Percentiles rank a stretch among this genome's conserved stretches.
phyloP scores from a whole-genome alignment of 2,888 invertebrate genomes.

The Odontothrips loti region DNA sequence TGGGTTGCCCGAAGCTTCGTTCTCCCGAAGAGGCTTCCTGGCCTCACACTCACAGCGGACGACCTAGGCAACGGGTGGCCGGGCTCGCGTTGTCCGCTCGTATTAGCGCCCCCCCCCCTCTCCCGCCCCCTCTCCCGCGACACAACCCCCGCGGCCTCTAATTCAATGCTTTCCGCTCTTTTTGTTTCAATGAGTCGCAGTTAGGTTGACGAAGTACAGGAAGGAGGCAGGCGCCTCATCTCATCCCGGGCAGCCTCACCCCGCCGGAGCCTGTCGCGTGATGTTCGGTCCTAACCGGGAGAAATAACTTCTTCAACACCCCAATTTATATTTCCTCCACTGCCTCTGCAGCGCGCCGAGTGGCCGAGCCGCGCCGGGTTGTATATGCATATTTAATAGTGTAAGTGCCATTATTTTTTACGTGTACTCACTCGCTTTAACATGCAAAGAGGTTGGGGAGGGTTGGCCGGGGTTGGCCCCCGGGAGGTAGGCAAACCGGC shows the following conservation, averaged over 20 bases:
- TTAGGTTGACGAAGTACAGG: not conserved
- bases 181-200: not conserved
- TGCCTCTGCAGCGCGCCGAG: not conserved
- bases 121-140: not conserved
- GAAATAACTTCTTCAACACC: constrained; percentile 22
- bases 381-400: constrained; percentile 27
- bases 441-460: too few relatives aligned
- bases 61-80: not conserved
- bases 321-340: constrained; percentile 1
- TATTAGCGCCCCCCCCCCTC: not conserved
- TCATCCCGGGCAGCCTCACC: too few relatives aligned
- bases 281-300: not conserved
- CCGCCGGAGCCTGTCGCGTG: not conserved
- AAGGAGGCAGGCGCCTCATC: not conserved
- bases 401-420: constrained; percentile 25
- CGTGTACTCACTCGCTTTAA: constrained; percentile 7
- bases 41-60: too few relatives aligned
- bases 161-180: constrained; percentile 21
- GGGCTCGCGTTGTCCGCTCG: not conserved
- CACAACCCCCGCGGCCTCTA: not conserved
- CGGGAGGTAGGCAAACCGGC: not conserved
- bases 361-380: not conserved
- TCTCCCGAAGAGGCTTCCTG: too few relatives aligned
- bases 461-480: too few relatives aligned
- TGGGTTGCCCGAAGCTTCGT: too few relatives aligned